Base-by-base conservation (phyloP, 2,888 invertebrate genomes). In the Agonopterix arenella region DNA sequence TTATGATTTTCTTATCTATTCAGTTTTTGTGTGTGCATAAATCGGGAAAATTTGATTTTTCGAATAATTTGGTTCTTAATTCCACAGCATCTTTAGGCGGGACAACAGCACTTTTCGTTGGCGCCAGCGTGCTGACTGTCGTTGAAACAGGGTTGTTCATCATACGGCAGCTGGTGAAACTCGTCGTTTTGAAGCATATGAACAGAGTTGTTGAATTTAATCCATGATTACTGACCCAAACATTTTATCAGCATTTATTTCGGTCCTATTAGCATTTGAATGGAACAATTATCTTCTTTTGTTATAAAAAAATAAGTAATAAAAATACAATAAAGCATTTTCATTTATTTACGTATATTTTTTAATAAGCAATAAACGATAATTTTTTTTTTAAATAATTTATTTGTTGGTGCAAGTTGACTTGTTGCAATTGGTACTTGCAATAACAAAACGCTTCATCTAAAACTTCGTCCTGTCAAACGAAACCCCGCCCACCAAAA, bases 41-140 rank as follows among this genome's bases (percentile, higher is more conserved):
- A 4, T 18, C 4, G 4, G 18, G 18, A 18, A 2, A 1, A 18
- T 18, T n/a, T n/a, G n/a, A n/a, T n/a, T n/a, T 18, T 18, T 18
- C 18, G 18, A 40, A 40, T 40, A n/a, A 40, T 40, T 40, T 9
- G 0, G 9, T 40, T 40, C 1, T 40, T 40, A 10, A 5, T 40
- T 40, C 40, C 45, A 2, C 71, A 90, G 90, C 89, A 0, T 90
- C 90, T 0, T 67, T 90, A 0, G 90, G 89, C 0, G 90, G 89
- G 0, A 89, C 88, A 0, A 86, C 88, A 0, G 89, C 89, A 0
- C 60, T 90, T 1, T 89, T 89, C 54, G 84, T 90, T 1, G 90
- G 90, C 0, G 85, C 89, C 50, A 89, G 89, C 60, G 83, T 89
- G 42, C 64, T 90, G 41, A 85, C 89, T 0, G 75, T 84, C 1